Evolutionary conservation across 1,140 invertebrate genomes (phyloP).

Genomic region (Araneus ventricosus): DNA sequence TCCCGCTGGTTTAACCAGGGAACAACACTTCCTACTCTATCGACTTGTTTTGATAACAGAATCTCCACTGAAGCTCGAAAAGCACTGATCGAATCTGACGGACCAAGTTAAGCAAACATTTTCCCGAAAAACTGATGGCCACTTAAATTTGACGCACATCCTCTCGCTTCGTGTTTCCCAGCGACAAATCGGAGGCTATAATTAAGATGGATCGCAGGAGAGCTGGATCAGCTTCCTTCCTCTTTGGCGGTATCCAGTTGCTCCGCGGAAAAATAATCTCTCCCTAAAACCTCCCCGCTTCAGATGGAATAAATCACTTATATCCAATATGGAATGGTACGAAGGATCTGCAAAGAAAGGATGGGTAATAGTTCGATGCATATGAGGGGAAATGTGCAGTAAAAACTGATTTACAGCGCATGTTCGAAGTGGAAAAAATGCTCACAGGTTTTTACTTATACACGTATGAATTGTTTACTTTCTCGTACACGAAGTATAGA

Average conservation of each 20-base stretch:
- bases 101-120: not conserved
- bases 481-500: no score
- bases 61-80: not conserved
- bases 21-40: no score
- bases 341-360: not conserved
- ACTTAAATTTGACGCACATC: slow-evolving; percentile 1
- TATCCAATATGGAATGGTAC: not conserved
- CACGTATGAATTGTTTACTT: no score
- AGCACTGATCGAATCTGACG: not conserved
- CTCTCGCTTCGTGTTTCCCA: not conserved
- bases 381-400: not conserved
- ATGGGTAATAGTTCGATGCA: not conserved
- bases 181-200: not conserved
- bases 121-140: not conserved
- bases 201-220: not conserved
- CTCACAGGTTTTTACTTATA: no score
- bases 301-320: not conserved
- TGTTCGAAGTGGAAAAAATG: not conserved
- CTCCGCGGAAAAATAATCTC: not conserved
- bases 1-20: no score
- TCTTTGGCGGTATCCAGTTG: not conserved
- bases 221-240: not conserved
- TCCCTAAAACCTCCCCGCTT: not conserved
- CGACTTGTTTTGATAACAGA: no score
- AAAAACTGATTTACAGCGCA: not conserved